Conservation (phyloP, 2,797 vertebrate species). For the Leucoraja ocellata region DNA sequence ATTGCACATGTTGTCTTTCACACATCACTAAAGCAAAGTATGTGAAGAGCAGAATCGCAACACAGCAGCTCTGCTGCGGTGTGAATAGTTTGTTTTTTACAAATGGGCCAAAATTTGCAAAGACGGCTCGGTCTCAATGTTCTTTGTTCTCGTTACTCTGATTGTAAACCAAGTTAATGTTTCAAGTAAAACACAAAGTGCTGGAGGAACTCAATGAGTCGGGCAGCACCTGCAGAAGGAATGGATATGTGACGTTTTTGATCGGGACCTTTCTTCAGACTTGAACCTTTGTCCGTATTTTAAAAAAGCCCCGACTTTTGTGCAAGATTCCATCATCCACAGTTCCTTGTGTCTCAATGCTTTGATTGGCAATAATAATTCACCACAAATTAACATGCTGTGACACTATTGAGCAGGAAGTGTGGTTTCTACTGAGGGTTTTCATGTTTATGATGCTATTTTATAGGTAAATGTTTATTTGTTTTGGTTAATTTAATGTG, state of each 20-base stretch:
- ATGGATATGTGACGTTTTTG: too few species aligned
- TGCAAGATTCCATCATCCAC: too few species aligned
- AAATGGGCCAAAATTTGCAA: not conserved
- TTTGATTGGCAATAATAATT: not conserved
- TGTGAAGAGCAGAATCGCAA: not conserved
- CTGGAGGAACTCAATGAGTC: too few species aligned
- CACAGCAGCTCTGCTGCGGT: not conserved
- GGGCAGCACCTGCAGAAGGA: too few species aligned
- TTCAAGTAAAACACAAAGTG: too few species aligned
- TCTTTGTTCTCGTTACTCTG: not conserved
- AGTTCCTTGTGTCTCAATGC: too few species aligned
- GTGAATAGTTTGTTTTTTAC: not conserved
- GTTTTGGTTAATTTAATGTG: too few species aligned
- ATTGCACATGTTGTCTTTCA: not conserved
- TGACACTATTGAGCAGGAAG: not conserved
- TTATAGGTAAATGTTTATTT: too few species aligned
- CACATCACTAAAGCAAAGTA: not conserved
- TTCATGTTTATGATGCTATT: not conserved
- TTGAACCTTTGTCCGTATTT: too few species aligned
- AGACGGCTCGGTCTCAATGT: not conserved
- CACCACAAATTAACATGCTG: not conserved
- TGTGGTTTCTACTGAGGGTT: not conserved
- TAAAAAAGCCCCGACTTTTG: too few species aligned
- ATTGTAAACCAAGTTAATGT: not conserved
- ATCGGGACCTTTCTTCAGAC: too few species aligned